Evolutionary conservation across 2,797 vertebrate genomes (phyloP), one percentile per base, ranked within the genome.

Genomic region (Sebastes vulpes): DNA sequence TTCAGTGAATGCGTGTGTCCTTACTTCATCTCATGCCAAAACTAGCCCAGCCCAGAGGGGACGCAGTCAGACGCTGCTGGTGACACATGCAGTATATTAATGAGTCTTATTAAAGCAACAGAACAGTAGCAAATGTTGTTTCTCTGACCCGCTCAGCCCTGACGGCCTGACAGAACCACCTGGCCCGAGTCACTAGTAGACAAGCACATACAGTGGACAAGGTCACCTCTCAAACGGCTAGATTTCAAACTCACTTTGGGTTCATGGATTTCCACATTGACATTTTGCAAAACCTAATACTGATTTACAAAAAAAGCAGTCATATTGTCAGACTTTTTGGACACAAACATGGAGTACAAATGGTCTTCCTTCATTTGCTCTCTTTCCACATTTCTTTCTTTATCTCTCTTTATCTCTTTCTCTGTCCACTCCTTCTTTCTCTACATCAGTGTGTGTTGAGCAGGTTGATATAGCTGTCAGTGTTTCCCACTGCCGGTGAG

Each of bases 11-110:
- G 58, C 75, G 35, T 74, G 84, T 82, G 73, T 82, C 83, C 77
- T 90, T 68, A 66, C 75, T 84, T 88, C 66, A 83, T 78, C 73
- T 87, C 80, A 71, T 76, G 82, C 80, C 79, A 77, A 86, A 88
- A 81, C 82, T 81, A 84, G 68, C 82, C 79, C 64, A 64, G 76
- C 82, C 86, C 80, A 84, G 87, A 89, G 81, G 86, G 83, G 79
- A 92, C 65, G 42, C 86, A 82, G 84, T 89, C 86, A 83, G 75
- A 88, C 69, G 18, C 84, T 83, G 87, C 78, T 75, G 66, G 80
- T 92, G 90, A 90, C 92, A 93, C 82, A 89, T 89, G 83, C 82
- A 65, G 88, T 90, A 88, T 91, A 90, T 93, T 90, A 92, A 93
- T 91, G 90, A 93, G 85, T 89, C 89, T 88, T 88, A 89, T 91